Evolutionary conservation across 53 echinoderm and acorn worm genomes (phyloP).

Genomic region (Crossaster papposus): DNA sequence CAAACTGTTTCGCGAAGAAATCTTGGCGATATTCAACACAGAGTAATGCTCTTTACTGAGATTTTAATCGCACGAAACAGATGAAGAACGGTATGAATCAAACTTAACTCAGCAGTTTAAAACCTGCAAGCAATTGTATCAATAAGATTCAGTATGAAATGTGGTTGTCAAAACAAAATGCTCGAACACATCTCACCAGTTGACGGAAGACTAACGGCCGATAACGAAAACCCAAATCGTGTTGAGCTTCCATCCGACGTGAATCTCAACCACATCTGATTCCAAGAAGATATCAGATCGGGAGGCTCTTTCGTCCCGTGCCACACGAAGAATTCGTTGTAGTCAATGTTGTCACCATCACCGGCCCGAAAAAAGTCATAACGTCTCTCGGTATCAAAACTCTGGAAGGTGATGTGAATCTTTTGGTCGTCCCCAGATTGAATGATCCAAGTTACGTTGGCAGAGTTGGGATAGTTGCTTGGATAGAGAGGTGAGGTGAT

Average conservation of each 20-base stretch:
- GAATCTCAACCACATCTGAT: slow-evolving; percentile 10
- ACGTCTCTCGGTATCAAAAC: neutral
- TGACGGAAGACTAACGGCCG: no score
- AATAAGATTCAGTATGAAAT: no score
- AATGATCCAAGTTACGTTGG: neutral
- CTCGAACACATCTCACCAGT: no score
- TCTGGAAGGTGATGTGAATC: neutral
- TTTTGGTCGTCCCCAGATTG: neutral
- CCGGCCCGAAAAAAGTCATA: neutral
- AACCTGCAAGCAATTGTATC: no score
- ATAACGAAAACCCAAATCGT: neutral
- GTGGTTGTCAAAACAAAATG: no score
- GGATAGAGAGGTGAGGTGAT: neutral
- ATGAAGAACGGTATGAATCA: no score
- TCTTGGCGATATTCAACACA: neutral
- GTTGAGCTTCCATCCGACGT: neutral
- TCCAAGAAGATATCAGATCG: neutral
- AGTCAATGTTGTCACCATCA: neutral
- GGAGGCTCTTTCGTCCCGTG: neutral
- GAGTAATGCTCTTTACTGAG: no score
- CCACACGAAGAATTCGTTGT: slow-evolving; percentile 1
- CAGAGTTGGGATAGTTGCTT: neutral
- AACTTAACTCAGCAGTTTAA: no score
- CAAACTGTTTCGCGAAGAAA: neutral
- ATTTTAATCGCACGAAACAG: no score